These are phyloP conservation scores for Aspiorhynchus laticeps DNA, from an alignment of 2,113 vertebrate species.

Conservation along the genomic window DNA sequence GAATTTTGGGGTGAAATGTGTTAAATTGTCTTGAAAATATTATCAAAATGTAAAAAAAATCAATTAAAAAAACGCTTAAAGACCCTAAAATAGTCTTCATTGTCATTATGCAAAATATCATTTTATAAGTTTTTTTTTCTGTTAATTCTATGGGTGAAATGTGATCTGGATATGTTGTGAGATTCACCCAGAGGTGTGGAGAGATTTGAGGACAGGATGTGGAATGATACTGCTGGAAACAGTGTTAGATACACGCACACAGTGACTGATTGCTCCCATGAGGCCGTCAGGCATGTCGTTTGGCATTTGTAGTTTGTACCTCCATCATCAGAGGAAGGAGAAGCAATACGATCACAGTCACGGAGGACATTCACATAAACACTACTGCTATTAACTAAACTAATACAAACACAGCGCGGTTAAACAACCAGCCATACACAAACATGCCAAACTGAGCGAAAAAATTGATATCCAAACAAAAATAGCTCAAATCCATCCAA, in stretches of 20 bases:
- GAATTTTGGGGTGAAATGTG: neutral
- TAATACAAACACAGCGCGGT: constrained; percentile 41
- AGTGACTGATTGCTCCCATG: constrained; percentile 42
- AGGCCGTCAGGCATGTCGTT: constrained; percentile 39
- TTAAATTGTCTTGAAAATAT: neutral
- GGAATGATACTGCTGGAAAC: constrained; percentile 11
- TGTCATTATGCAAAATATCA: neutral
- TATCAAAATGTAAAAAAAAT: neutral
- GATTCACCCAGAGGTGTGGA: constrained; percentile 11
- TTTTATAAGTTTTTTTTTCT: neutral
- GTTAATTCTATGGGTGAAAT: neutral
- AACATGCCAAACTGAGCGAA: constrained; percentile 24
- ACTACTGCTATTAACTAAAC: constrained; percentile 48
- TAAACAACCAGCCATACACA: constrained; percentile 44
- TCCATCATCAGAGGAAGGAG: constrained; percentile 54
- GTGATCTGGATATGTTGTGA: constrained; percentile 8
- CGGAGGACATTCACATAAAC: constrained; percentile 49
- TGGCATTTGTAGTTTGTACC: constrained; percentile 39
- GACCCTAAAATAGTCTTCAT: neutral
- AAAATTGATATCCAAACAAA: constrained; percentile 26
- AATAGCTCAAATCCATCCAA: neutral
- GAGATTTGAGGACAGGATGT: constrained; percentile 31
- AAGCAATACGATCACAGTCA: constrained; percentile 41
- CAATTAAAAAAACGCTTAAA: neutral
- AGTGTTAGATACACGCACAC: neutral